A percentile compares a stretch with the other conserved stretches of the same genome.
Conservation (phyloP, 2,888 invertebrate genomes). For the Ptilodon capucinus region DNA sequence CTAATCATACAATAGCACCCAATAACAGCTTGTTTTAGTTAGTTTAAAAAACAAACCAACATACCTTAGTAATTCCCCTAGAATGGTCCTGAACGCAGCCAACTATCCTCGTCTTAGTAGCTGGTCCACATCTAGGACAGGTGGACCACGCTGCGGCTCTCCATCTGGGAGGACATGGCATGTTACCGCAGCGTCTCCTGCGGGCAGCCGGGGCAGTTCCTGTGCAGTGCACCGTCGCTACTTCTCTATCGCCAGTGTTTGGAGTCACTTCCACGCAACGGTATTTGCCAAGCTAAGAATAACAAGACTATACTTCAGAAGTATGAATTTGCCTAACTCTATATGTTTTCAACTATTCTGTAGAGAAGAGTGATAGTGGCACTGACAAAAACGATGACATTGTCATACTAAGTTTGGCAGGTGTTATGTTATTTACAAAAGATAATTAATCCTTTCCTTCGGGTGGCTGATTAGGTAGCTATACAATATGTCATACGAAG, state of each 20-base stretch:
- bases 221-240: slow-evolving; percentile 71
- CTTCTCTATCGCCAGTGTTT: slow-evolving; percentile 85
- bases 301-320: too few relatives aligned
- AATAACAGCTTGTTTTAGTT: too few relatives aligned
- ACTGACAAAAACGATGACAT: too few relatives aligned
- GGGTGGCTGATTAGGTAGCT: too few relatives aligned
- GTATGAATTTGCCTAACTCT: too few relatives aligned
- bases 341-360: too few relatives aligned
- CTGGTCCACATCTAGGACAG: slow-evolving; percentile 91
- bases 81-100: slow-evolving; percentile 86
- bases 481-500: too few relatives aligned
- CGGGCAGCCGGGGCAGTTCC: slow-evolving; percentile 84
- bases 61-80: slow-evolving; percentile 72
- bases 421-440: too few relatives aligned
- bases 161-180: slow-evolving; percentile 93
- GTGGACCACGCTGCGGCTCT: slow-evolving; percentile 88
- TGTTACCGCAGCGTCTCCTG: slow-evolving; percentile 87
- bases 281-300: slow-evolving; percentile 86
- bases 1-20: too few relatives aligned
- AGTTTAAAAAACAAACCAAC: neutral
- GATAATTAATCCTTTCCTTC: too few relatives aligned
- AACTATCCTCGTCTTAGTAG: slow-evolving; percentile 86
- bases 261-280: slow-evolving; percentile 85
- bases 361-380: too few relatives aligned
- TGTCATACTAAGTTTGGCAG: too few relatives aligned